Base-by-base conservation (phyloP, 2,797 vertebrate species). In the Sarcophilus harrisii region DNA sequence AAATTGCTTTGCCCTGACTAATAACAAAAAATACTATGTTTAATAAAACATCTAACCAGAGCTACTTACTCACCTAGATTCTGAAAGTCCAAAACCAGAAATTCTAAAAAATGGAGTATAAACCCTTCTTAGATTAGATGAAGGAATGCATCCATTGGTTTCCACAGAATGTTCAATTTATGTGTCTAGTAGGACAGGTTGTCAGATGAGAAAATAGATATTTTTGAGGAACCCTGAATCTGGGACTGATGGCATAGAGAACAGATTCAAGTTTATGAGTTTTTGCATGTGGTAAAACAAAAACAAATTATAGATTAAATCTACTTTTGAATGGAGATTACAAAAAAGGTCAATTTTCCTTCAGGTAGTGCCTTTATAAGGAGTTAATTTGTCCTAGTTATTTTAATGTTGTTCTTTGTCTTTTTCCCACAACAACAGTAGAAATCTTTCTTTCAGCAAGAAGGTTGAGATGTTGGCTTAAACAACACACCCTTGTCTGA, bases 361-460 rank as follows among this genome's bases (percentile, higher is more conserved):
- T 24, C 60, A 30, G n/a, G 10, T 38, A 38, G 45, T 81, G 94
- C 95, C 45, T 95, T 4, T 90, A 95, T 91, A 93, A 96, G 93
- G 93, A 95, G 93, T 97, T 98, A 91, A 97, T 97, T 90, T 97
- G 97, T 97, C 97, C 97, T 93, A 92, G 94, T 97, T 97, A 93
- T 96, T 91, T 95, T 96, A 96, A 95, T 58, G 24, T 62, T 95
- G 0, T 0, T 96, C 94, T 97, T 97, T 96, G 89, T 93, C 94
- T 57, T 66, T 95, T 96, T 98, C 97, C 97, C 97, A 98, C 96
- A 96, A 66, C 49, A 8, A 95, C 54, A 8, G 93, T 60, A 95
- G 94, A 93, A 97, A 94, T 91, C 0, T 2, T 97, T 96, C 96
- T 97, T 96, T 97, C 94, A 57, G 73, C 57, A 1, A 96, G 96